Percentiles rank a stretch among this genome's conserved stretches.
Conservation (phyloP, 1,140 invertebrate species). For the Drosophila trapezifrons region DNA sequence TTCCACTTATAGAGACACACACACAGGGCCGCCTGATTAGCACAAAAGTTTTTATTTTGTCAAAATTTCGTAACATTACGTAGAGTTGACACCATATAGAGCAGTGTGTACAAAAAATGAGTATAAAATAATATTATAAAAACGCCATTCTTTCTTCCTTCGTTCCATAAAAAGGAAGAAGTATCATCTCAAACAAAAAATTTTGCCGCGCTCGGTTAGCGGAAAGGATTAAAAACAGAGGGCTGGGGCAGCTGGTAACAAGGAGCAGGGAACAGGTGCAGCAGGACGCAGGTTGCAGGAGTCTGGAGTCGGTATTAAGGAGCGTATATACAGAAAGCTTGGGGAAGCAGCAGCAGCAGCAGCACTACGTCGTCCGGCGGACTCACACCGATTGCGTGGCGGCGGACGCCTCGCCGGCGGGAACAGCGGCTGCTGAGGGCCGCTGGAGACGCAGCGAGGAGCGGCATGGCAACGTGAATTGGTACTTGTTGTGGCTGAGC, state of each 20-base stretch:
- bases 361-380: neutral
- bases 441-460: constrained; percentile 78
- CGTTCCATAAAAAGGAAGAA: constrained; percentile 13
- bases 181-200: constrained; percentile 7
- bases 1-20: neutral
- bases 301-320: neutral
- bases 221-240: constrained; percentile 2
- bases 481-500: constrained; percentile 77
- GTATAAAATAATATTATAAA: constrained; percentile 20
- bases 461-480: constrained; percentile 84
- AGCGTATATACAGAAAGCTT: constrained; percentile 48
- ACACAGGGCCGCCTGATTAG: neutral
- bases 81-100: neutral
- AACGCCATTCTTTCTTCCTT: neutral
- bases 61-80: constrained; percentile 13
- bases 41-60: constrained; percentile 23
- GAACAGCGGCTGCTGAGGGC: constrained; percentile 24
- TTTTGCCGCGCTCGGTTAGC: constrained; percentile 3
- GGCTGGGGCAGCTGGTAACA: neutral
- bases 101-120: constrained; percentile 13
- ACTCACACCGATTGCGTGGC: constrained; percentile 64
- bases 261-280: neutral
- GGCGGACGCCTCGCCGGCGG: constrained; percentile 14
- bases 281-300: neutral
- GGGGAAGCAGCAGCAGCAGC: constrained; percentile 4